Percentiles rank a stretch among this genome's conserved stretches.
phyloP scores from a whole-genome alignment of 2,113 vertebrate genomes.

The Dermatemys mawii region DNA sequence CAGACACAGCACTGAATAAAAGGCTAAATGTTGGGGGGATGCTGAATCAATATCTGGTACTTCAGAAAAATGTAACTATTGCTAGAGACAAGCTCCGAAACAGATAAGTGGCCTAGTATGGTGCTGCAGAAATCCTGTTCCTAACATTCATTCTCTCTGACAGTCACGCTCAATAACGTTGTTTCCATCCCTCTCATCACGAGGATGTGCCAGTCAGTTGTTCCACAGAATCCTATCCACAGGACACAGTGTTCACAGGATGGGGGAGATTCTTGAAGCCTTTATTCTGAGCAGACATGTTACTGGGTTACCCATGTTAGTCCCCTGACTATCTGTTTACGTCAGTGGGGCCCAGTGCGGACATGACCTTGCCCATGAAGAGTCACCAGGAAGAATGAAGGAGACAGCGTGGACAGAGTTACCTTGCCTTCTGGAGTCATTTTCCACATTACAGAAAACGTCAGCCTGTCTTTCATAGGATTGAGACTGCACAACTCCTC shows the following conservation, averaged over 20 bases:
- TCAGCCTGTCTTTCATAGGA: constrained; percentile 90
- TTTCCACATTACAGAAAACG: constrained; percentile 96
- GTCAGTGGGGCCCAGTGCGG: neutral
- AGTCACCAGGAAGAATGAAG: neutral
- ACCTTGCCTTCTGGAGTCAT: constrained; percentile 93
- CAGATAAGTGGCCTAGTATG: neutral
- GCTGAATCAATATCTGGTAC: neutral
- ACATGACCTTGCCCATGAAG: fast-evolving
- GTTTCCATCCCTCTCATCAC: neutral
- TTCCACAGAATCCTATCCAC: neutral
- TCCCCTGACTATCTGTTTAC: neutral
- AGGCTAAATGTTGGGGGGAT: neutral
- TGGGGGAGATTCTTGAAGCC: neutral
- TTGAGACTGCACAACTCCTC: constrained; percentile 98
- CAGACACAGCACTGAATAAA: neutral
- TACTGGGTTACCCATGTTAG: neutral
- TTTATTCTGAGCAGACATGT: neutral
- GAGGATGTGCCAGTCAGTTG: neutral
- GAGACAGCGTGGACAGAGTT: neutral
- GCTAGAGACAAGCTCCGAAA: neutral
- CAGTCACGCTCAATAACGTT: neutral
- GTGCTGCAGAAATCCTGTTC: neutral
- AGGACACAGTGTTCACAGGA: neutral
- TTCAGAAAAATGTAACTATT: neutral
- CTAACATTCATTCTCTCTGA: neutral